Percentiles rank a stretch among this genome's conserved stretches.
phyloP scores from a whole-genome alignment of 2,113 vertebrate genomes.

The Corythornis vintsioides region DNA sequence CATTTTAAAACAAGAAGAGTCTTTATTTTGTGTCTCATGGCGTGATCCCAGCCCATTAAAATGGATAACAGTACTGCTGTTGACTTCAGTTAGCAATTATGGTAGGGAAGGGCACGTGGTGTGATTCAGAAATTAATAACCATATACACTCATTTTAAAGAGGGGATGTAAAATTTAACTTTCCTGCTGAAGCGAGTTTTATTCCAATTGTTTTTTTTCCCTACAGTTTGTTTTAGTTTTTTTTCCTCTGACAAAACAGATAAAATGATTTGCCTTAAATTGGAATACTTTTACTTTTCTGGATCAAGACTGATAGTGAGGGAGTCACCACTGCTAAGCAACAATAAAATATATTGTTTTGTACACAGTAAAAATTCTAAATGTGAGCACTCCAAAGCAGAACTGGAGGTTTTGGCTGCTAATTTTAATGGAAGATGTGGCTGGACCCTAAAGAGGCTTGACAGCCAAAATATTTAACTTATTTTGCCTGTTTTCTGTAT shows the following conservation, averaged over 20 bases:
- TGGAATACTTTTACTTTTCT: constrained; percentile 36
- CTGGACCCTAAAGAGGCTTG: not conserved
- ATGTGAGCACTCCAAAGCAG: not conserved
- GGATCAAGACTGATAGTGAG: not conserved
- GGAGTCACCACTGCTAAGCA: not conserved
- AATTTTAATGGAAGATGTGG: not conserved
- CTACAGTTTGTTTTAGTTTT: not conserved
- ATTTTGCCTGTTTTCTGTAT: not conserved
- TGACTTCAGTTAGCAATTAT: constrained; percentile 52
- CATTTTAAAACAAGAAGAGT: constrained; percentile 52
- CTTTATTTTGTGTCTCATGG: constrained; percentile 62
- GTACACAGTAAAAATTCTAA: not conserved
- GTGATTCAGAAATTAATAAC: constrained; percentile 61
- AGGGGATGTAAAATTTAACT: not conserved
- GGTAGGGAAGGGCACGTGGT: constrained; percentile 42
- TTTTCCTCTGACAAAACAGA: not conserved
- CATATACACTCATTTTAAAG: constrained; percentile 31
- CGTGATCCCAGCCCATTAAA: constrained; percentile 61
- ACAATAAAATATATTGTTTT: not conserved
- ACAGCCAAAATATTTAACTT: not conserved
- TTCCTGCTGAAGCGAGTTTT: not conserved
- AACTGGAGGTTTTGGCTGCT: not conserved
- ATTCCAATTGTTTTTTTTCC: not conserved
- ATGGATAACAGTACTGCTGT: constrained; percentile 51
- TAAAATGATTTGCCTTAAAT: not conserved